Conservation (phyloP, 2,113 vertebrate genomes). For the Micronycteris hirsuta region DNA sequence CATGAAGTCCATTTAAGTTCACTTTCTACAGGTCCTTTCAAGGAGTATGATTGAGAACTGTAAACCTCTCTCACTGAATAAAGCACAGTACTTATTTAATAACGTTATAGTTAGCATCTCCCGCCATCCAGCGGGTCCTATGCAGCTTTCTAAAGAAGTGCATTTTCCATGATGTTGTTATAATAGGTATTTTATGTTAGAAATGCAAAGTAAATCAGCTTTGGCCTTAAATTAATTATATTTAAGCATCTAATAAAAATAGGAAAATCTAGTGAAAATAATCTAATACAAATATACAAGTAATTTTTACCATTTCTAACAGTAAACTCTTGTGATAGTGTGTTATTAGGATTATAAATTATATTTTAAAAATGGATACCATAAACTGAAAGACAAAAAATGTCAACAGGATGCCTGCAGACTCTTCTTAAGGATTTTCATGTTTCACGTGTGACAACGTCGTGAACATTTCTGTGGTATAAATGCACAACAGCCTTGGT, state of each 20-base stretch:
- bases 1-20: constrained; percentile 46
- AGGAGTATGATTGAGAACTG: background rate
- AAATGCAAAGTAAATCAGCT: background rate
- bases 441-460: background rate
- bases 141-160: background rate
- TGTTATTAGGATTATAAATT: background rate
- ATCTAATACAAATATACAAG: background rate
- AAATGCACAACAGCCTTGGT: background rate
- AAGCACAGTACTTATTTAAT: background rate
- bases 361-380: background rate
- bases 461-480: background rate
- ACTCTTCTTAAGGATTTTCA: background rate
- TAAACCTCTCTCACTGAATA: background rate
- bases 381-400: background rate
- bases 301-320: background rate
- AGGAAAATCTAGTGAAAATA: background rate
- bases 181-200: background rate
- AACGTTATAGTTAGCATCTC: background rate
- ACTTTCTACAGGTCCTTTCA: background rate
- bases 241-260: background rate
- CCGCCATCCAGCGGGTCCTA: background rate
- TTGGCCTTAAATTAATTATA: constrained; percentile 7
- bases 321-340: background rate
- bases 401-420: background rate
- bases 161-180: background rate